phyloP scores from a whole-genome alignment of 2,797 vertebrate genomes.

The Liparis tanakae region DNA sequence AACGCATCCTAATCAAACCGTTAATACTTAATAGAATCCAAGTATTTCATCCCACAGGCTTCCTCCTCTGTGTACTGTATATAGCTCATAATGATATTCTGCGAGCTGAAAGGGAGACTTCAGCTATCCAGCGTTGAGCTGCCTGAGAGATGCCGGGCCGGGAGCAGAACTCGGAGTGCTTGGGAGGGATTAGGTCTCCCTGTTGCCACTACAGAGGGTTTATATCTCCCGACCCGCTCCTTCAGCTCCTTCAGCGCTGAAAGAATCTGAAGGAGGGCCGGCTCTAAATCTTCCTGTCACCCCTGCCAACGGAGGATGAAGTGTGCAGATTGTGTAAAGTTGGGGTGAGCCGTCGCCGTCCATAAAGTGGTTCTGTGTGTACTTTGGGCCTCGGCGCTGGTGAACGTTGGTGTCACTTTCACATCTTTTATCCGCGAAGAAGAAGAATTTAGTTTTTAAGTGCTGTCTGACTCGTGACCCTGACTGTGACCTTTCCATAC shows the following conservation, averaged over 20 bases:
- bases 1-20: slow-evolving; percentile 10
- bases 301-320: slow-evolving; percentile 34
- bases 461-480: not conserved
- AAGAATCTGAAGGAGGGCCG: slow-evolving; percentile 55
- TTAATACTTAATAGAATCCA: slow-evolving; percentile 7
- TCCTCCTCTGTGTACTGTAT: slow-evolving; percentile 32
- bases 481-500: slow-evolving; percentile 32
- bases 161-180: slow-evolving; percentile 30
- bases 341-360: not conserved
- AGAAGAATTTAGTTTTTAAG: not conserved
- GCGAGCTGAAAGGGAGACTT: slow-evolving; percentile 53
- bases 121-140: slow-evolving; percentile 46
- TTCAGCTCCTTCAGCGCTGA: slow-evolving; percentile 40
- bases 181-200: slow-evolving; percentile 57
- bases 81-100: slow-evolving; percentile 50
- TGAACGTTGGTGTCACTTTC: not conserved
- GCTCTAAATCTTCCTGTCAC: slow-evolving; percentile 38
- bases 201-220: slow-evolving; percentile 56
- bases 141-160: slow-evolving; percentile 42
- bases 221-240: slow-evolving; percentile 35
- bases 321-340: slow-evolving; percentile 9
- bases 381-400: not conserved
- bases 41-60: not conserved
- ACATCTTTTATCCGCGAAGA: not conserved
- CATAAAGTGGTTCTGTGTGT: not conserved